Evolutionary conservation across 2,888 invertebrate species (phyloP), one percentile per base, ranked within the genome.

Genomic region (Xestia c-nigrum): DNA sequence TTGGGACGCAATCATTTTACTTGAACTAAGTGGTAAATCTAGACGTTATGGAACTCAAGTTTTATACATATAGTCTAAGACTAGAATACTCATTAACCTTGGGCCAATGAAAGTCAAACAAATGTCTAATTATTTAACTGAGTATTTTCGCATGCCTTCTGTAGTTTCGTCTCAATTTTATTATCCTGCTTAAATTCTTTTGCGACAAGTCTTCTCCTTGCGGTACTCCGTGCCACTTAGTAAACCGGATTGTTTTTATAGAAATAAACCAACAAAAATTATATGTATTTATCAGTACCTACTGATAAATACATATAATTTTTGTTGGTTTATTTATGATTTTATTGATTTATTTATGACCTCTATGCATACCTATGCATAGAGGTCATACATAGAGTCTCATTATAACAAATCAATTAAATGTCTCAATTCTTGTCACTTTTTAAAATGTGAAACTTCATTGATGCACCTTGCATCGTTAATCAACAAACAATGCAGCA

Each of bases 401-500:
- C 21, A 40, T 40, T 46, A 43, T 52, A 81, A 24, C n/a, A 5
- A 47, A 59, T 47, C n/a, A 40, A 66, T 38, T 10, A 31, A 67
- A 76, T 76, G 7, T 63, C 21, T 57, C 12, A 19, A 46, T 63
- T 52, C 38, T 52, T 61, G 61, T 73, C 59, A 76, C 65, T 77
- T 67, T 31, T 72, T 73, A 74, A 82, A 86, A 88, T 85, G 88
- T 89, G 90, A 90, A 91, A 90, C 87, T 84, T 55, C 71, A 67
- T 74, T 77, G 80, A 84, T 85, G 87, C 87, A 88, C 85, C 81
- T 84, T 84, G 86, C 89, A 85, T 88, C 80, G 86, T 83, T 85
- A 85, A 90, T 90, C 89, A 88, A 90, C 88, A 90, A 92, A 94
- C 94, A 93, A 93, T 93, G 92, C 91, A 90, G 89, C 91, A 90